Base-by-base conservation (phyloP, 2,797 vertebrate species). In the Gobio occitaniae region DNA sequence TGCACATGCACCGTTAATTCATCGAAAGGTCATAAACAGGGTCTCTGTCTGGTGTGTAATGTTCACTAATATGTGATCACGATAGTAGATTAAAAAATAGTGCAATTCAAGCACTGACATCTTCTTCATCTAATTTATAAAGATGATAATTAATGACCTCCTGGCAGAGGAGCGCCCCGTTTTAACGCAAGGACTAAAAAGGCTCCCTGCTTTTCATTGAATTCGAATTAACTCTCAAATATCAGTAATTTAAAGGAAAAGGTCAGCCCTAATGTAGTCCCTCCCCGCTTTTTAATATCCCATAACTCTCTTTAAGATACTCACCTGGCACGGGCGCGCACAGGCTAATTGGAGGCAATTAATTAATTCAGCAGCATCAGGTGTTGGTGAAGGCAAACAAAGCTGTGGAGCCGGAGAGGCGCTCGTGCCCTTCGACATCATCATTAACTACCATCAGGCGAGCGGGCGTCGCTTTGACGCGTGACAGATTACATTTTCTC, bases 211-310 rank as follows among this genome's bases (percentile, higher is more conserved):
- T 87, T 95, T 95, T 95, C 93, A 94, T 94, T 92, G 92, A 94
- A 94, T 94, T 95, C 84, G 70, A 95, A 95, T 95, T 93, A 95
- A 95, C 94, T 93, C 92, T 95, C 93, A 95, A 95, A 95, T 95
- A 95, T 95, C 94, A 94, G 94, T 95, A 94, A 95, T 95, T 93
- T 94, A 93, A 92, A 92, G 93, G 92, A 91, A 95, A 95, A 96
- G 95, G 95, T 96, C 94, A 96, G 90, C 90, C 90, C 93, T 95
- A 95, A 96, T 95, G 92, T 93, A 94, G 93, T 93, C 88, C 92
- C 91, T 90, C 92, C 91, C 89, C 87, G 90, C 84, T 74, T 88
- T 84, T 88, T 88, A 87, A 86, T 87, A 83, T 83, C 78, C 84
- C 82, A 90, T 87, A 90, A 88, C 77, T 88, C 88, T 93, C 91